Evolutionary conservation across 2,888 invertebrate genomes (phyloP).

Genomic region (Beris morrisii): DNA sequence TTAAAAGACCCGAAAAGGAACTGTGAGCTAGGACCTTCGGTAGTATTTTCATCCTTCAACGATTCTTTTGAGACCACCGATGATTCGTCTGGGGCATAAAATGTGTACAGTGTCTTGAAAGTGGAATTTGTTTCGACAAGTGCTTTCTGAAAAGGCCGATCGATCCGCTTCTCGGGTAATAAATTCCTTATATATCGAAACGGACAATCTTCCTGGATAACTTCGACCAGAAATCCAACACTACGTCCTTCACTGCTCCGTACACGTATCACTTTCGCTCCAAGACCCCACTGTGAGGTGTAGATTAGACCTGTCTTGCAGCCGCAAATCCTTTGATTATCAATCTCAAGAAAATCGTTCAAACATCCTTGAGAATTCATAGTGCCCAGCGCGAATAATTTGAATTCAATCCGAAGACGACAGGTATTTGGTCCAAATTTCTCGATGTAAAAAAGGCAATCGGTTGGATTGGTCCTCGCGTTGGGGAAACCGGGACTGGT

Average conservation of each 20-base stretch:
- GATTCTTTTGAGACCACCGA: conserved; percentile 7
- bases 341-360: conserved; percentile 61
- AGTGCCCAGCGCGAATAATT: conserved; percentile 60
- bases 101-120: conserved; percentile 16
- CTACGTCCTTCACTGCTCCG: conserved; percentile 55
- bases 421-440: conserved; percentile 58
- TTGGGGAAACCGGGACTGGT: conserved; percentile 63
- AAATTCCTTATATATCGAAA: conserved; percentile 45
- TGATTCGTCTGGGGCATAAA: conserved; percentile 1
- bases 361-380: conserved; percentile 49
- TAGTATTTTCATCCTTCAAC: conserved; percentile 6
- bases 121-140: conserved; percentile 37
- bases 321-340: conserved; percentile 62
- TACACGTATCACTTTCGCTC: conserved; percentile 57
- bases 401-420: conserved; percentile 59
- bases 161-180: conserved; percentile 8
- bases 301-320: conserved; percentile 56
- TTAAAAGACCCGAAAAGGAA: conserved; percentile 26
- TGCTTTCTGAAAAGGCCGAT: conserved; percentile 21
- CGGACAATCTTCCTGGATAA: conserved; percentile 61
- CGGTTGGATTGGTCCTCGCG: conserved; percentile 50
- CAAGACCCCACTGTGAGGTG: conserved; percentile 48
- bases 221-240: conserved; percentile 59
- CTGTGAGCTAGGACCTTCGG: conserved; percentile 37
- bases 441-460: conserved; percentile 60